Evolutionary conservation across 1,140 invertebrate genomes (phyloP), one percentile per base, ranked within the genome.

Genomic region (Arctopsyche grandis): DNA sequence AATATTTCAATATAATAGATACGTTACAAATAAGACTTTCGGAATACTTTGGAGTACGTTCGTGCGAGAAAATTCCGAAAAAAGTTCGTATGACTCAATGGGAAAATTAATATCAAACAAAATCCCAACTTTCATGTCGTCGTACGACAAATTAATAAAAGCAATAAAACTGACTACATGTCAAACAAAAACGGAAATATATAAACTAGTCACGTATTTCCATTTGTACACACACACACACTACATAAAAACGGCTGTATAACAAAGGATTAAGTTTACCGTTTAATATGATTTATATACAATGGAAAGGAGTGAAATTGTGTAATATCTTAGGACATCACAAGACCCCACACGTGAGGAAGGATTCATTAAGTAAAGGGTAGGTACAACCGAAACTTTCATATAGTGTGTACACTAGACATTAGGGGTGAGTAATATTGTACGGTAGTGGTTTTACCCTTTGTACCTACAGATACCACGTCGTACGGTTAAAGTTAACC

Each of bases 281-380:
- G 12, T 14, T 52, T 52, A 52, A 52, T 14, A 52, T 52, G 48
- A 52, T 52, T 52, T 52, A 52, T 52, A 52, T 52, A 52, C 48
- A 52, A 14, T 52, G 16, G 16, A 52, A 16, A 16, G 48, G 10
- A 52, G 63, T 22, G 63, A 26, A 66, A 66, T 66, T 66, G 63
- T 66, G 24, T 66, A 66, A 66, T 66, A 66, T 26, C 10, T 14
- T 5, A 66, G 63, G 63, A 66, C 63, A 66, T 66, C 63, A 66
- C 19, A 26, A n/a, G 63, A 66, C 63, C 63, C 14, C 5, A 14
- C 21, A 66, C 63, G 24, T 14, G 63, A 66, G 63, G 21, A 66
- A 66, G 63, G 63, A 66, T 66, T 66, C 63, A 66, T 66, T 66
- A 66, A 66, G 63, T 22, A 60, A 60, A 60, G n/a, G 63, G 12